Percentiles rank a stretch among this genome's conserved stretches.
Conservation (phyloP, 2,113 vertebrate genomes). For the Ramphastos sulfuratus region DNA sequence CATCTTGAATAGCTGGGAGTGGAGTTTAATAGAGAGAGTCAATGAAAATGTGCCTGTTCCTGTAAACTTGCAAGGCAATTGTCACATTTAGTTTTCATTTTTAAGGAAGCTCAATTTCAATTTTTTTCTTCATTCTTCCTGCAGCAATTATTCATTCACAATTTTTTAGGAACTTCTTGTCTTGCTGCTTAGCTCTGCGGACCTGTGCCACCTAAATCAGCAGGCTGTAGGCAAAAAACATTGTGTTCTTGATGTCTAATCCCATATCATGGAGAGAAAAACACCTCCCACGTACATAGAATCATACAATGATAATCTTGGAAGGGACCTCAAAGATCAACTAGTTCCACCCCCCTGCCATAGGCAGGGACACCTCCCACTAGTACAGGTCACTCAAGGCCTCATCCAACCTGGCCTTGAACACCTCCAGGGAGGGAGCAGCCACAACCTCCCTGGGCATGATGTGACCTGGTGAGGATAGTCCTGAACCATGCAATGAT, state of each 20-base stretch:
- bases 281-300: background rate
- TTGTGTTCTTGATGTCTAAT: background rate
- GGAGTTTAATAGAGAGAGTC: background rate
- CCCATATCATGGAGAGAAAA: background rate
- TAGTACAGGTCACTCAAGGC: too few relatives aligned
- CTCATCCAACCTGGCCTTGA: too few relatives aligned
- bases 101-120: background rate
- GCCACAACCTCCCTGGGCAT: background rate
- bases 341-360: too few relatives aligned
- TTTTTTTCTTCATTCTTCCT: background rate
- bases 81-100: background rate
- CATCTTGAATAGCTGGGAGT: background rate
- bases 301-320: too few relatives aligned
- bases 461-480: background rate
- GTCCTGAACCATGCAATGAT: background rate
- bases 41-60: background rate
- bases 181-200: background rate
- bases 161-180: background rate
- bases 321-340: too few relatives aligned
- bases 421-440: too few relatives aligned
- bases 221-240: rapidly evolving
- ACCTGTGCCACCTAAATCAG: background rate
- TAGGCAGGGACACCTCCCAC: too few relatives aligned
- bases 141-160: background rate
- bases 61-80: background rate